phyloP scores from a whole-genome alignment of 2,113 vertebrate species.

The Calcarius ornatus region DNA sequence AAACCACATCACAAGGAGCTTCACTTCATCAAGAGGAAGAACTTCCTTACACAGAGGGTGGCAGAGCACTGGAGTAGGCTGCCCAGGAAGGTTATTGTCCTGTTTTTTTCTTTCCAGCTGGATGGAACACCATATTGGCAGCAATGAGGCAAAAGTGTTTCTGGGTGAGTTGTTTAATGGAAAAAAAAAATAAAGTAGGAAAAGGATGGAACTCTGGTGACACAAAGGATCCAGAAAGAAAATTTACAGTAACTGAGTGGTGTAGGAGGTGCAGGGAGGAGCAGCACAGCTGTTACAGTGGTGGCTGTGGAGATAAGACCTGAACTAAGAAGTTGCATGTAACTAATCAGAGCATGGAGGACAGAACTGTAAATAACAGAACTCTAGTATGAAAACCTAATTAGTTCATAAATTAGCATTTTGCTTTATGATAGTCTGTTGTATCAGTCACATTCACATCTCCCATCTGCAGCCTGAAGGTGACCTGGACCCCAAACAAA shows the following conservation, averaged over 20 bases:
- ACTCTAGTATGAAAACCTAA: neutral
- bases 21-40: accelerated
- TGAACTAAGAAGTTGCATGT: neutral
- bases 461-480: neutral
- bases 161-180: neutral
- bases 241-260: neutral
- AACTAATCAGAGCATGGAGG: neutral
- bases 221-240: neutral
- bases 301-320: neutral
- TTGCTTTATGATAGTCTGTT: neutral
- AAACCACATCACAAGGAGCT: neutral
- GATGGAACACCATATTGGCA: neutral
- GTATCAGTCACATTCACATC: neutral
- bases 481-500: neutral
- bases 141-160: neutral
- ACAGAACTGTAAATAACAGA: neutral
- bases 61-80: neutral
- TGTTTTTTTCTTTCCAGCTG: neutral
- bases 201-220: accelerated
- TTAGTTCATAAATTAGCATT: neutral
- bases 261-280: neutral
- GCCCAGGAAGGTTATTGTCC: too few relatives aligned
- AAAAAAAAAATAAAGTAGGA: accelerated
- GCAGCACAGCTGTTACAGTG: neutral
- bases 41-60: too few relatives aligned